Evolutionary conservation across 1,140 invertebrate species (phyloP).

Genomic region (Chrysoperla carnea): DNA sequence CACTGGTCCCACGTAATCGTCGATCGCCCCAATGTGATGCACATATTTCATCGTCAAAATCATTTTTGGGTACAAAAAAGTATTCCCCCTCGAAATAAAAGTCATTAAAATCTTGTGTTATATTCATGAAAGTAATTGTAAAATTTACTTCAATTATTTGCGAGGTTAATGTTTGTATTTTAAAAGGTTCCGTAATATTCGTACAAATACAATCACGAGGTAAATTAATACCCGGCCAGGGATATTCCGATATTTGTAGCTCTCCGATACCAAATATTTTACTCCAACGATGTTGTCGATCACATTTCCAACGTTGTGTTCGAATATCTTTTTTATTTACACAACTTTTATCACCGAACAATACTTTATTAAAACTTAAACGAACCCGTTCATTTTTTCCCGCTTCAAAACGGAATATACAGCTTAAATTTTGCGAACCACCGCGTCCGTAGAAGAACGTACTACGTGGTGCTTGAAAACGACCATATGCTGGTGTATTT

Average conservation of each 20-base stretch:
- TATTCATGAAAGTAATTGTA: constrained; percentile 58
- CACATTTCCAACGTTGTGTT: constrained; percentile 46
- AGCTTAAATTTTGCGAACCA: constrained; percentile 53
- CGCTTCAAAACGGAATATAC: constrained; percentile 54
- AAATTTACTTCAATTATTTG: constrained; percentile 53
- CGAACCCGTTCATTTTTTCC: constrained; percentile 43
- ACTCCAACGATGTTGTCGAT: constrained; percentile 16
- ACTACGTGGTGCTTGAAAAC: constrained; percentile 55
- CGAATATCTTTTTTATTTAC: constrained; percentile 40
- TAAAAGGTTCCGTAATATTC: constrained; percentile 38
- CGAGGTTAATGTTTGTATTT: constrained; percentile 41
- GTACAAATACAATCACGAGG: constrained; percentile 57
- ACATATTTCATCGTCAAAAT: constrained; percentile 32
- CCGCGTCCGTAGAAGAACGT: constrained; percentile 69
- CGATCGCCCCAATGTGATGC: constrained; percentile 39
- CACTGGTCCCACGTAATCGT: constrained; percentile 45
- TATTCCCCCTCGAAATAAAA: constrained; percentile 66
- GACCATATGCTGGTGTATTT: constrained; percentile 29
- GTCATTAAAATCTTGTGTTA: constrained; percentile 61
- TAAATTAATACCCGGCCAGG: constrained; percentile 49
- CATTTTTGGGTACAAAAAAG: constrained; percentile 39
- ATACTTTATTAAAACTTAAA: constrained; percentile 40
- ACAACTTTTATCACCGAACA: constrained; percentile 48
- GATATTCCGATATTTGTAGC: constrained; percentile 35
- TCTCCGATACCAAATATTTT: constrained; percentile 36